Base-by-base conservation (phyloP, 2,888 invertebrate genomes). In the Melitaea athalia region DNA sequence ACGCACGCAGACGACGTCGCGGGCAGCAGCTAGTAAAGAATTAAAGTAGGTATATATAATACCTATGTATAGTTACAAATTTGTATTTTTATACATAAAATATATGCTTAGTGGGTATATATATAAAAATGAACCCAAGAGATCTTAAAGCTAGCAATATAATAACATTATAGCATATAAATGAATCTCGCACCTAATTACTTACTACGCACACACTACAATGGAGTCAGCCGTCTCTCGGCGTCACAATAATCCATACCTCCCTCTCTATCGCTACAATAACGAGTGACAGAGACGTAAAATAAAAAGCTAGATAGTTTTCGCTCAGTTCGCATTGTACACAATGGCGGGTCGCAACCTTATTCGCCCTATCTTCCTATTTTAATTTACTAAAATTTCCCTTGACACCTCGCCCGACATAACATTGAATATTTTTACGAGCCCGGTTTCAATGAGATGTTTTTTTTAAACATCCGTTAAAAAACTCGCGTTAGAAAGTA, bases 341-440 rank as follows among this genome's bases (percentile, higher is more conserved):
- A 89, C 91, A 91, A 91, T 83, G 81, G 84, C 80, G 78, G 57
- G 81, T 80, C 76, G 75, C 84, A 79, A 79, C 80, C 85, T 90
- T 86, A 92, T 91, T 92, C 91, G 90, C 85, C 79, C 83, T 88
- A 91, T 91, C 91, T 90, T 92, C 91, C 92, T 91, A 91, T 92
- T 93, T 93, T 90, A 93, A 93, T 93, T 92, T 93, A 92, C 88
- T 92, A 89, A 89, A 93, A 93, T 93, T 93, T 93, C 93, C 93
- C 93, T 86, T 90, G 93, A 93, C 93, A 93, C 92, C 87, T 91
- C 87, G 85, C 86, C 85, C 88, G 81, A 86, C 88, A 89, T 86
- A 84, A 81, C 75, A 75, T 75, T 74, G 74, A 76, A 74, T 73
- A 76, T 78, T 79, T 77, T 73, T 57, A 70, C 74, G 68, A 75